A percentile compares a stretch with the other conserved stretches of the same genome.
These are phyloP conservation scores for Neocrepidodera transversa DNA, from an alignment of 2,888 invertebrate species.

Conservation along the genomic window DNA sequence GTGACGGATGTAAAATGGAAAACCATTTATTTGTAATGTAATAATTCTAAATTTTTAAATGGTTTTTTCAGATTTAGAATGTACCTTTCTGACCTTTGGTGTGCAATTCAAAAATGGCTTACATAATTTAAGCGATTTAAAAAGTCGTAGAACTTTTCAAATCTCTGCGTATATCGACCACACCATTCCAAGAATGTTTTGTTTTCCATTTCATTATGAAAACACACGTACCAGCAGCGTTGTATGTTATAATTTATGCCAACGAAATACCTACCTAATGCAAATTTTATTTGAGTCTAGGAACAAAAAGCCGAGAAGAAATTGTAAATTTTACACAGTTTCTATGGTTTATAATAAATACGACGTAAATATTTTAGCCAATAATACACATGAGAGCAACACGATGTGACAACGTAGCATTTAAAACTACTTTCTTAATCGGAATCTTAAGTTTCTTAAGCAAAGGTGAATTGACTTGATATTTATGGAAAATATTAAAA, in stretches of 20 bases:
- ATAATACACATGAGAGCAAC: constrained; percentile 25
- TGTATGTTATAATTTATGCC: constrained; percentile 27
- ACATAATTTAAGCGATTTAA: constrained; percentile 9
- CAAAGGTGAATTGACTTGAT: constrained; percentile 7
- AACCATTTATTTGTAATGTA: too few species aligned
- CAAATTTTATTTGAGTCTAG: constrained; percentile 32
- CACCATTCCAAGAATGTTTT: constrained; percentile 20
- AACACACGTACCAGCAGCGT: constrained; percentile 25
- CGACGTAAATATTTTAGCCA: constrained; percentile 21
- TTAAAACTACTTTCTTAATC: constrained; percentile 35
- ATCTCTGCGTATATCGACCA: constrained; percentile 10
- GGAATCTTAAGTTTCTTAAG: constrained; percentile 16
- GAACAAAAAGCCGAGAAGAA: constrained; percentile 31
- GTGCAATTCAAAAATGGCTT: too few species aligned
- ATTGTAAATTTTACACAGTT: constrained; percentile 23
- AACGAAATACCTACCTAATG: constrained; percentile 33
- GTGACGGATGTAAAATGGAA: too few species aligned
- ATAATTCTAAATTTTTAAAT: too few species aligned
- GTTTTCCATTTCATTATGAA: constrained; percentile 30
- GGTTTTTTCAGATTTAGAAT: too few species aligned
- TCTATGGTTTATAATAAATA: constrained; percentile 17
- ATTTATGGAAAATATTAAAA: constrained; percentile 9
- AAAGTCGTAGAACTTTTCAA: constrained; percentile 5
- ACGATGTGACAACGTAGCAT: constrained; percentile 32
- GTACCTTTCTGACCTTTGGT: too few species aligned